Percentiles rank a stretch among this genome's conserved stretches.
Conservation (phyloP, 2,113 vertebrate species). For the Hystrix brachyura region DNA sequence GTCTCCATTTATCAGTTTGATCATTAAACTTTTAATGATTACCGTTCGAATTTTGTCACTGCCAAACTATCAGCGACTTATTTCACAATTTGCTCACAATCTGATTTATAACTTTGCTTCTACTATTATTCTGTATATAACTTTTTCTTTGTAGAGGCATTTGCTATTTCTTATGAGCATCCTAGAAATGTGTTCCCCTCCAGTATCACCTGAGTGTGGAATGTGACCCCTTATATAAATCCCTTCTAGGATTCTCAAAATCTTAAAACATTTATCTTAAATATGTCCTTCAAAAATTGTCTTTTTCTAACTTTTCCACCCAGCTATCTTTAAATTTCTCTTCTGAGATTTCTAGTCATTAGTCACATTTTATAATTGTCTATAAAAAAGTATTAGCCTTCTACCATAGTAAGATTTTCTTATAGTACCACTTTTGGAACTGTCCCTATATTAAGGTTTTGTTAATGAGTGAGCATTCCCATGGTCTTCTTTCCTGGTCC, state of each 20-base stretch:
- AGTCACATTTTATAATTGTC: neutral
- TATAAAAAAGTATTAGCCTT: neutral
- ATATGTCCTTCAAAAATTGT: neutral
- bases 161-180: neutral
- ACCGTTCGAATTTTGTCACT: neutral
- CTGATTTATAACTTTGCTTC: neutral
- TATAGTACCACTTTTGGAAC: neutral
- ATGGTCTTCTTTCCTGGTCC: no score
- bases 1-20: neutral
- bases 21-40: neutral
- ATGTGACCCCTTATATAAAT: neutral
- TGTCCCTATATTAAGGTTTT: no score
- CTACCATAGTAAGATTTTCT: neutral
- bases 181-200: neutral
- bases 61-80: neutral
- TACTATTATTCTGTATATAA: neutral
- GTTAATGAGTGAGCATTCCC: no score
- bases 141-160: neutral
- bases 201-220: neutral
- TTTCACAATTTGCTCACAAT: neutral
- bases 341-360: neutral
- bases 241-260: neutral
- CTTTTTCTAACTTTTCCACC: neutral
- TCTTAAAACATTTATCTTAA: neutral
- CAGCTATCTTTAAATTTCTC: neutral